Evolutionary conservation across 2,888 invertebrate species (phyloP).

Genomic region (Lordiphosa fenestrarum): DNA sequence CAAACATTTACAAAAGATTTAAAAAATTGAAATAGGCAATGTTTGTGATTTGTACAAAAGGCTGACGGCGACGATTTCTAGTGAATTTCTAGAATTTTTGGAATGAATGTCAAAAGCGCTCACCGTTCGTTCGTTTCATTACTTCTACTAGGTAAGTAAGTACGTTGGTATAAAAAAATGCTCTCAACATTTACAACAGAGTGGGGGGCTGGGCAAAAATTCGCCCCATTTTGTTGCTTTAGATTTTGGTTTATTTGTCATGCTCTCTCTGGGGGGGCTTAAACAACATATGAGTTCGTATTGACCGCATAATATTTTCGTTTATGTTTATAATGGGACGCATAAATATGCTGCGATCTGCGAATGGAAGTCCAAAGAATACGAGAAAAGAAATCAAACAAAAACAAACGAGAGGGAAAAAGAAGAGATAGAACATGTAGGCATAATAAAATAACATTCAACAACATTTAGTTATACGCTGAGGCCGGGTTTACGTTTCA

Average conservation of each 20-base stretch:
- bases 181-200: constrained; percentile 34
- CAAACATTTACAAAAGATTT: constrained; percentile 27
- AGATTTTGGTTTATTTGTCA: constrained; percentile 25
- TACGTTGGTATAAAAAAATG: constrained; percentile 44
- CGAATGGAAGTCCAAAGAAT: constrained; percentile 53
- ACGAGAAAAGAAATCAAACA: constrained; percentile 26
- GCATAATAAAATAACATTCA: constrained; percentile 42
- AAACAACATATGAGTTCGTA: constrained; percentile 73
- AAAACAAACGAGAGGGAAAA: constrained; percentile 39
- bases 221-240: constrained; percentile 21
- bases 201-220: constrained; percentile 48
- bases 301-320: constrained; percentile 78
- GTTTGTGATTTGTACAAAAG: constrained; percentile 1
- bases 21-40: not conserved
- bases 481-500: constrained; percentile 3
- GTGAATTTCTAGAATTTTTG: constrained; percentile 16
- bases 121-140: constrained; percentile 48
- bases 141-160: constrained; percentile 39
- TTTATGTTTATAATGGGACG: constrained; percentile 72
- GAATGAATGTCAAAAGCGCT: constrained; percentile 34
- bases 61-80: constrained; percentile 30
- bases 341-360: constrained; percentile 79
- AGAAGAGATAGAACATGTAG: constrained; percentile 45
- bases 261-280: constrained; percentile 43
- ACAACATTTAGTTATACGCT: constrained; percentile 24